Base-by-base conservation (phyloP, 2,888 invertebrate species). In the Amphipyra tragopoginis region DNA sequence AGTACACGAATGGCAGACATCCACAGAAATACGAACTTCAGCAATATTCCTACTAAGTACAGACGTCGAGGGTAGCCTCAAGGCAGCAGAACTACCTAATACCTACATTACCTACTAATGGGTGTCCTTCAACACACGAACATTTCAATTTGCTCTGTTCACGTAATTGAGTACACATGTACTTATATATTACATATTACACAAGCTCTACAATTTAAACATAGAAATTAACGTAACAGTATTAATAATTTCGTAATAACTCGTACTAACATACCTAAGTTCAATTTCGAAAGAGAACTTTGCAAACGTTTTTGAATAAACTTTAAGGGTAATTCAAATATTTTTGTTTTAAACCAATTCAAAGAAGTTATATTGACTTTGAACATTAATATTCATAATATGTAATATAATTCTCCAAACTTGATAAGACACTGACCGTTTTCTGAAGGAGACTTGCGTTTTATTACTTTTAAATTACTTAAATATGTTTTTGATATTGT, bases 321-420 rank as follows among this genome's bases (percentile, higher is more conserved):
- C 29, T 61, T 34, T 58, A 65, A 71, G 67, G 60, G 53, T 73
- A 58, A 55, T 69, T 62, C 62, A 55, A 58, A 71, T 70, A 59
- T 48, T 69, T 44, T 69, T 44, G 50, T 70, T 54, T 51, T n/a
- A 29, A 51, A 48, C 54, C 49, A 65, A 57, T 70, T 70, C 59
- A 48, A 10, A 47, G 29, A 65, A 70, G 54, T 69, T 69, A 13
- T 54, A 52, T 70, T 69, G 45, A 48, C 51, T 70, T 65, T 47
- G 21, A 29, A 54, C 38, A 58, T 70, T 51, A 51, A 64, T 58
- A 68, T 64, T 68, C 53, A 54, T 58, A 43, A 29, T 14, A 33
- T 13, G 45, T 58, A 51, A 54, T 65, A 53, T 50, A 45, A 59
- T 70, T 64, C 29, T 39, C 36, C 7, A 62, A 62, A 49, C 65